These are phyloP conservation scores for Phrynocephalus forsythii DNA, from an alignment of 2,797 vertebrate genomes.

Conservation along the genomic window DNA sequence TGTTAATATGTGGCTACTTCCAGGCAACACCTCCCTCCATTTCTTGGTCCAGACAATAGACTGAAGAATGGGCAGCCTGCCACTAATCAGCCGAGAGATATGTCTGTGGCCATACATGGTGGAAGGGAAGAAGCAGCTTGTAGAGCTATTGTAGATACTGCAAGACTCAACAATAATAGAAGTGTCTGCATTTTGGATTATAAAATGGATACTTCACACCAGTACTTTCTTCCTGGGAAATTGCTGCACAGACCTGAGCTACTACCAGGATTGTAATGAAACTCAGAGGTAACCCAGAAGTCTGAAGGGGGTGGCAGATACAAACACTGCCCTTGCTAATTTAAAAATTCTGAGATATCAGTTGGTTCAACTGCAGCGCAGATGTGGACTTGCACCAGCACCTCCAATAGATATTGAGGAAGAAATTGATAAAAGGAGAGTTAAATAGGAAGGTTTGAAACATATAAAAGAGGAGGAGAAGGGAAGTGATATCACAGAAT, in stretches of 20 bases:
- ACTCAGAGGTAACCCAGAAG: not conserved
- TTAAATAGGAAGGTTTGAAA: no score
- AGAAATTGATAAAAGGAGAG: no score
- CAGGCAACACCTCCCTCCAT: not conserved
- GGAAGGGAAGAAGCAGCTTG: not conserved
- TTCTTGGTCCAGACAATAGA: not conserved
- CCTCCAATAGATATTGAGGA: no score
- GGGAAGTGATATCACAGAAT: no score
- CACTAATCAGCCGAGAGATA: not conserved
- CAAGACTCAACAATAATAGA: not conserved
- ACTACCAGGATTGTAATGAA: not conserved
- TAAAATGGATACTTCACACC: not conserved
- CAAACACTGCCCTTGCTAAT: not conserved
- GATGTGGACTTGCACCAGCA: not conserved
- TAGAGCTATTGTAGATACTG: not conserved
- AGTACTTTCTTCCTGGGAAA: not conserved
- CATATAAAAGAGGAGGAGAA: no score
- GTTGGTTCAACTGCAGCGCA: not conserved
- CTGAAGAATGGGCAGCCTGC: not conserved
- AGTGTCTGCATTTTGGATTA: not conserved
- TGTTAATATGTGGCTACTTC: conserved; percentile 42
- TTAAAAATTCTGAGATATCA: not conserved
- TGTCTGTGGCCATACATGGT: not conserved
- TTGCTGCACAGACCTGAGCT: not conserved
- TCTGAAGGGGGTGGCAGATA: not conserved